Conservation (phyloP, 2,113 vertebrate genomes). For the Tichodroma muraria region DNA sequence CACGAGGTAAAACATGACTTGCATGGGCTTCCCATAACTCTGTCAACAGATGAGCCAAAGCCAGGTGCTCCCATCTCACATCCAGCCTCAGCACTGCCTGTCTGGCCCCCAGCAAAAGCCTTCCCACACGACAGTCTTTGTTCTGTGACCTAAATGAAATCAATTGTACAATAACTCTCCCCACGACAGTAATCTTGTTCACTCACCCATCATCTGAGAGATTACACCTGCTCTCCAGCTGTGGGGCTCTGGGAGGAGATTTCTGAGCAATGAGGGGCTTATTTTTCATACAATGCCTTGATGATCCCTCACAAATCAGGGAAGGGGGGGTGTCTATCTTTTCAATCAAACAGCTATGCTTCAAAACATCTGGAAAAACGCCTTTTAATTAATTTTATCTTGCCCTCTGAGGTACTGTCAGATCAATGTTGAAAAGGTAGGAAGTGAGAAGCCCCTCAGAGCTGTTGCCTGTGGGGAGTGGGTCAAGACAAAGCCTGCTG, state of each 20-base stretch:
- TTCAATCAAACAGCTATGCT: neutral
- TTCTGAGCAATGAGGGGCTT: neutral
- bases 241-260: neutral
- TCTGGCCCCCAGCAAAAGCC: neutral
- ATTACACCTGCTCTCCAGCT: neutral
- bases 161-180: neutral
- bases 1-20: rapidly evolving
- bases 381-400: neutral
- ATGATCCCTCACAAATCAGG: neutral
- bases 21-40: neutral
- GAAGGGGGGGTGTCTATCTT: neutral
- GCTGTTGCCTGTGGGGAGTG: neutral
- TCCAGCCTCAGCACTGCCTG: neutral
- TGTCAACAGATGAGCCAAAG: rapidly evolving
- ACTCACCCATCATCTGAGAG: neutral
- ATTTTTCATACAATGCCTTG: neutral
- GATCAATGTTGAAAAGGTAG: neutral
- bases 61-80: neutral
- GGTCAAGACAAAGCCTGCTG: neutral
- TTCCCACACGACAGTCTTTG: neutral
- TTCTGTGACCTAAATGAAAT: neutral
- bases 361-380: neutral
- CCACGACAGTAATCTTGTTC: neutral
- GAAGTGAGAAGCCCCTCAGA: neutral
- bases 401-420: neutral